phyloP scores from a whole-genome alignment of 2,888 invertebrate genomes.

The Tinea trinotella region DNA sequence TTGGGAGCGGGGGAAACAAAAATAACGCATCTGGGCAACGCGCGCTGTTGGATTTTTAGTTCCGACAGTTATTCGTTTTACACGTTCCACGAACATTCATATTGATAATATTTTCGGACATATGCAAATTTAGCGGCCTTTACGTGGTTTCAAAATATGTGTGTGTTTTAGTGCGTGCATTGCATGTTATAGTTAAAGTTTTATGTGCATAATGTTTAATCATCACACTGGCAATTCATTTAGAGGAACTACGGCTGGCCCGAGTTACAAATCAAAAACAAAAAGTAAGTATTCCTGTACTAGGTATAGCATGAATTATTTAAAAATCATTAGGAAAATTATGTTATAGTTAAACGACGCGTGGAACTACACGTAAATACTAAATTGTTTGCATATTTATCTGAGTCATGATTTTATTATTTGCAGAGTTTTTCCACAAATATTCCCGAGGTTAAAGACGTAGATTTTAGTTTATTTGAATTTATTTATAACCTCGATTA shows the following conservation, averaged over 20 bases:
- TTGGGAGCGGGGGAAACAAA: conserved; percentile 39
- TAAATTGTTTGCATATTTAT: too few relatives aligned
- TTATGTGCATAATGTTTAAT: conserved; percentile 41
- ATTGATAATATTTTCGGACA: conserved; percentile 23
- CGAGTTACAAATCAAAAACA: conserved; percentile 29
- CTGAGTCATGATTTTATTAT: too few relatives aligned
- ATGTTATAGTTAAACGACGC: too few relatives aligned
- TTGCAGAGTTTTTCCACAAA: too few relatives aligned
- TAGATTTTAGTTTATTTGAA: too few relatives aligned
- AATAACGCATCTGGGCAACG: conserved; percentile 48
- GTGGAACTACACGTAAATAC: too few relatives aligned
- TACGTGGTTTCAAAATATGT: conserved; percentile 12
- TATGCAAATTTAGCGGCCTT: conserved; percentile 9
- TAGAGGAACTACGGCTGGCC: conserved; percentile 27
- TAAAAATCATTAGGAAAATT: too few relatives aligned
- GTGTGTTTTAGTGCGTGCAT: not conserved
- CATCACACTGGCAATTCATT: conserved; percentile 45
- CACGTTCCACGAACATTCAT: conserved; percentile 38
- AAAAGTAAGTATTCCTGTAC: conserved; percentile 29
- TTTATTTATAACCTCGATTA: too few relatives aligned
- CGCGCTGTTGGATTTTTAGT: conserved; percentile 41
- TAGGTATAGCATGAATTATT: too few relatives aligned
- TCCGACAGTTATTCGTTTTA: conserved; percentile 42
- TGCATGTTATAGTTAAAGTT: not conserved
- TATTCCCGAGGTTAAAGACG: too few relatives aligned